Conservation (phyloP, 2,888 invertebrate species). For the Leucoma salicis region DNA sequence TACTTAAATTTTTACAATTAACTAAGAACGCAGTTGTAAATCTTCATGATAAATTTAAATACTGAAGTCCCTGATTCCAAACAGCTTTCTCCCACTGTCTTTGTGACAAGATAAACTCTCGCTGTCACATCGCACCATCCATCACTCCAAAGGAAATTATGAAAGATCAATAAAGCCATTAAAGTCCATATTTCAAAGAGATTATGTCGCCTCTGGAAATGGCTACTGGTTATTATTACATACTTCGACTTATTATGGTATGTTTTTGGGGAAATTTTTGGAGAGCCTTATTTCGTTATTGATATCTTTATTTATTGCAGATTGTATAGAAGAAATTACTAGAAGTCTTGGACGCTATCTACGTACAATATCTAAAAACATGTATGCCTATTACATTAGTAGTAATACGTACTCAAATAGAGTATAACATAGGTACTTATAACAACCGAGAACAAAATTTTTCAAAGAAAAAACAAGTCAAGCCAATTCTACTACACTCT, state of each 20-base stretch:
- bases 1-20: no score
- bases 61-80: slow-evolving; percentile 7
- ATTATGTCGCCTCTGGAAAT: slow-evolving; percentile 1
- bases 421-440: no score
- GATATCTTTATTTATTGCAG: neutral
- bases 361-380: no score
- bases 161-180: slow-evolving; percentile 64
- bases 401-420: no score
- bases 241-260: neutral
- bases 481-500: neutral
- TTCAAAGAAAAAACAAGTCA: no score
- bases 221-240: slow-evolving; percentile 3
- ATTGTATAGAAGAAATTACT: no score
- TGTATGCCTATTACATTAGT: no score
- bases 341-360: no score
- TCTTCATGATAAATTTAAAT: neutral
- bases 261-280: neutral
- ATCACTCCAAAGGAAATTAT: slow-evolving; percentile 69
- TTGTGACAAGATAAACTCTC: slow-evolving; percentile 15
- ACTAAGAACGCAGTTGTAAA: neutral
- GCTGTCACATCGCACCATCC: slow-evolving; percentile 50
- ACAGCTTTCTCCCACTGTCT: slow-evolving; percentile 29
- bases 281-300: neutral
- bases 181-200: slow-evolving; percentile 41
- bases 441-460: no score